Percentiles rank a stretch among this genome's conserved stretches.
Conservation (phyloP, 2,888 invertebrate genomes). For the Cyclophora punctaria region DNA sequence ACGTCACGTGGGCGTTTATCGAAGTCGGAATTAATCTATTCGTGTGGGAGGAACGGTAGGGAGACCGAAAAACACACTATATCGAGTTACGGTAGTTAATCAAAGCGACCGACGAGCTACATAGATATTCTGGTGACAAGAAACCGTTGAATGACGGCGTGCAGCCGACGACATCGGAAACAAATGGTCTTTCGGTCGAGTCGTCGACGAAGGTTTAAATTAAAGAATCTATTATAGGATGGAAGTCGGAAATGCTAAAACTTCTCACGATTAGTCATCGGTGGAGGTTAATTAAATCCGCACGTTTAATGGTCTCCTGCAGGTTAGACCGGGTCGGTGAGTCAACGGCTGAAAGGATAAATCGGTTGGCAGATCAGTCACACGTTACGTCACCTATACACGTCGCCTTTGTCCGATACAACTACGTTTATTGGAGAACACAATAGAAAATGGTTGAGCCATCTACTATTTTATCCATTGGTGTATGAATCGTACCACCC, state of each 20-base stretch:
- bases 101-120: constrained; percentile 45
- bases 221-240: too few relatives aligned
- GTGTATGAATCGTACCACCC: too few relatives aligned
- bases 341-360: constrained; percentile 44
- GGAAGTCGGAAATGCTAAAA: constrained; percentile 24
- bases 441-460: too few relatives aligned
- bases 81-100: constrained; percentile 62
- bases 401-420: background rate
- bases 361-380: constrained; percentile 42
- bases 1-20: constrained; percentile 31
- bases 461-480: too few relatives aligned
- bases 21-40: constrained; percentile 45
- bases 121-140: constrained; percentile 41
- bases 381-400: constrained; percentile 44
- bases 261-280: constrained; percentile 45
- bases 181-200: constrained; percentile 23
- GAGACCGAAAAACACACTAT: constrained; percentile 37
- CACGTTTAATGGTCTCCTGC: constrained; percentile 36
- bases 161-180: constrained; percentile 24
- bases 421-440: too few relatives aligned
- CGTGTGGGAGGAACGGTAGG: constrained; percentile 37
- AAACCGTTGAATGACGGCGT: constrained; percentile 40
- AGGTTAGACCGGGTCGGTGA: constrained; percentile 34
- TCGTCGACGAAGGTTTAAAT: too few relatives aligned
- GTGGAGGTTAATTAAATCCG: constrained; percentile 48